These are phyloP conservation scores for Oryzias woworae DNA, from an alignment of 2,113 vertebrate species.

Conservation along the genomic window DNA sequence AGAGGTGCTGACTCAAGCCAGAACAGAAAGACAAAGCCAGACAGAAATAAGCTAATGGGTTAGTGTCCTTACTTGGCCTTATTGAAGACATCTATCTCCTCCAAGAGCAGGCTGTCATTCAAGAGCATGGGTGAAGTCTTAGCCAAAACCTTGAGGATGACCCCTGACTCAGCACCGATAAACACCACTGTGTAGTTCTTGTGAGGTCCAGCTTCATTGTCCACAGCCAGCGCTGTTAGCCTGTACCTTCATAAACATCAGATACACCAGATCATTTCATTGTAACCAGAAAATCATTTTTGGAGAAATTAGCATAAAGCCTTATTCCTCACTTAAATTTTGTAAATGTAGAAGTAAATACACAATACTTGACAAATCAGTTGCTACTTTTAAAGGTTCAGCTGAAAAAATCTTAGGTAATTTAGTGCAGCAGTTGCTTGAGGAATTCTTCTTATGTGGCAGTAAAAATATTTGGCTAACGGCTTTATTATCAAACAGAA, in stretches of 20 bases:
- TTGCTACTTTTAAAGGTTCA: too few species aligned
- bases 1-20: conserved; percentile 28
- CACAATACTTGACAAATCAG: too few species aligned
- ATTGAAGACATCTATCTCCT: conserved; percentile 97
- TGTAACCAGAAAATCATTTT: conserved; percentile 1
- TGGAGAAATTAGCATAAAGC: too few species aligned
- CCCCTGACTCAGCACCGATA: conserved; percentile 92
- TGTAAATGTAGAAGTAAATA: too few species aligned
- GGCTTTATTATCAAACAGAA: too few species aligned
- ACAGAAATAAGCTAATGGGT: conserved; percentile 21
- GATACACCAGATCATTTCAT: conserved; percentile 7
- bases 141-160: conserved; percentile 94
- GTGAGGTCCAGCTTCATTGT: conserved; percentile 89
- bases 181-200: conserved; percentile 97
- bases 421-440: too few species aligned
- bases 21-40: conserved; percentile 18
- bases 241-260: conserved; percentile 83
- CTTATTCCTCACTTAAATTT: too few species aligned
- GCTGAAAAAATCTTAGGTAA: too few species aligned
- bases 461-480: too few species aligned
- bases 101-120: conserved; percentile 92
- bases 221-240: conserved; percentile 89
- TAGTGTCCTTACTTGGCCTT: conserved; percentile 86
- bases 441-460: too few species aligned
- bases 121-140: conserved; percentile 86